phyloP scores from a whole-genome alignment of 35 echinoderm and acorn worm species.

The Chiridota heheva region DNA sequence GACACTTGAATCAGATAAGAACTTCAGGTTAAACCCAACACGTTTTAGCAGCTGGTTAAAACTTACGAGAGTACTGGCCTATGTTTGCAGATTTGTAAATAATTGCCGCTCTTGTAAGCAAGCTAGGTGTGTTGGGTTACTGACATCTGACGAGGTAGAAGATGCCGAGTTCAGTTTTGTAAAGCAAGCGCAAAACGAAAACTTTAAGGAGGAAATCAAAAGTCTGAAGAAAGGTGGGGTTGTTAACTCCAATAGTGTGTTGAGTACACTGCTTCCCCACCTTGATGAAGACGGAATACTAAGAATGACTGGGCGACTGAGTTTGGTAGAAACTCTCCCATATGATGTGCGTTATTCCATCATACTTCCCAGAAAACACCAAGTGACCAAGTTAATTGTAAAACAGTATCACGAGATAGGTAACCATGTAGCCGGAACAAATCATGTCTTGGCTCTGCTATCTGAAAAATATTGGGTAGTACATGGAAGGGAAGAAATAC shows the following conservation, averaged over 20 bases:
- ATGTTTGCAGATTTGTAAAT: slow-evolving; percentile 25
- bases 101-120: not conserved
- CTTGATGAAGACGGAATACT: not conserved
- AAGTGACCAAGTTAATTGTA: slow-evolving; percentile 11
- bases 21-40: slow-evolving; percentile 3
- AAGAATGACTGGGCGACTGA: not conserved
- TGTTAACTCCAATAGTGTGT: not conserved
- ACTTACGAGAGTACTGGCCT: slow-evolving; percentile 6
- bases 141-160: not conserved
- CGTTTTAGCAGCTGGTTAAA: slow-evolving; percentile 30
- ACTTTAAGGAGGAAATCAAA: not conserved
- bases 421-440: slow-evolving; percentile 10
- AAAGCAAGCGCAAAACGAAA: not conserved
- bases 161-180: not conserved
- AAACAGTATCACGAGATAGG: not conserved
- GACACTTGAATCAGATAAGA: not conserved
- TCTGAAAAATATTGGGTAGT: not conserved
- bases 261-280: not conserved
- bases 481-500: not conserved
- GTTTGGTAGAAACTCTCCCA: not conserved
- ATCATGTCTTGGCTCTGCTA: not conserved
- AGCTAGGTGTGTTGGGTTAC: not conserved
- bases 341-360: not conserved
- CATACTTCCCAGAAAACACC: slow-evolving; percentile 2
- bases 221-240: no score